phyloP scores from a whole-genome alignment of 2,888 invertebrate genomes.

The Hemistola chrysoprasaria region DNA sequence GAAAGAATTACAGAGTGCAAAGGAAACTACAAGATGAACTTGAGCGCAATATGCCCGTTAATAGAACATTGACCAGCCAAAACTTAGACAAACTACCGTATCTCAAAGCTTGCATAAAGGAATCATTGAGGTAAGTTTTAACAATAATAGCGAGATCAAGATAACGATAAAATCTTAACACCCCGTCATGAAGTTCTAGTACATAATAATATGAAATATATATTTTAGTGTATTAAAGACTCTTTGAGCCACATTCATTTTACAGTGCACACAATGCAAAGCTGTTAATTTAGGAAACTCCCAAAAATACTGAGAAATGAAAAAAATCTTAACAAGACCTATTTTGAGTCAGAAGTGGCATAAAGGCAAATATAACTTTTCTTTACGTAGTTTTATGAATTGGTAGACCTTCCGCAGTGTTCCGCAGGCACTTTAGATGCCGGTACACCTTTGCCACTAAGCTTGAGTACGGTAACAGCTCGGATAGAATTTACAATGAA shows the following conservation, averaged over 20 bases:
- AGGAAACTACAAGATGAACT: slow-evolving; percentile 84
- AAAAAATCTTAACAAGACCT: too few relatives aligned
- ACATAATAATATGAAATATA: too few relatives aligned
- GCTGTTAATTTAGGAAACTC: too few relatives aligned
- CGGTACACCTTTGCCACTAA: slow-evolving; percentile 28
- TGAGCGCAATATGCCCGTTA: slow-evolving; percentile 76
- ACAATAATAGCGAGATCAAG: too few relatives aligned
- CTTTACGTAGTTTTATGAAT: slow-evolving; percentile 1
- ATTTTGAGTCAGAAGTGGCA: too few relatives aligned
- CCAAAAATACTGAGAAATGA: too few relatives aligned
- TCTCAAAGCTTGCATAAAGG: slow-evolving; percentile 89
- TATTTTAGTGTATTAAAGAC: too few relatives aligned
- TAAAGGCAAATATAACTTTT: too few relatives aligned
- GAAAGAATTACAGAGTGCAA: slow-evolving; percentile 87
- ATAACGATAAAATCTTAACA: too few relatives aligned
- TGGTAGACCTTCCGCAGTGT: slow-evolving; percentile 7
- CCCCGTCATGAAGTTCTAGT: too few relatives aligned
- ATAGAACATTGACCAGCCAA: slow-evolving; percentile 80
- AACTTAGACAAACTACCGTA: slow-evolving; percentile 86
- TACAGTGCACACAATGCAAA: too few relatives aligned
- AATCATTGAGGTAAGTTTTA: slow-evolving; percentile 87
- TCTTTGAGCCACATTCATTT: too few relatives aligned
- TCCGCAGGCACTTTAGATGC: slow-evolving; percentile 17
- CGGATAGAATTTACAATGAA: slow-evolving; percentile 54
- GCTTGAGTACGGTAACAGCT: slow-evolving; percentile 41